Base-by-base conservation (phyloP, 1,140 invertebrate genomes). In the Euura saliciscinereae region DNA sequence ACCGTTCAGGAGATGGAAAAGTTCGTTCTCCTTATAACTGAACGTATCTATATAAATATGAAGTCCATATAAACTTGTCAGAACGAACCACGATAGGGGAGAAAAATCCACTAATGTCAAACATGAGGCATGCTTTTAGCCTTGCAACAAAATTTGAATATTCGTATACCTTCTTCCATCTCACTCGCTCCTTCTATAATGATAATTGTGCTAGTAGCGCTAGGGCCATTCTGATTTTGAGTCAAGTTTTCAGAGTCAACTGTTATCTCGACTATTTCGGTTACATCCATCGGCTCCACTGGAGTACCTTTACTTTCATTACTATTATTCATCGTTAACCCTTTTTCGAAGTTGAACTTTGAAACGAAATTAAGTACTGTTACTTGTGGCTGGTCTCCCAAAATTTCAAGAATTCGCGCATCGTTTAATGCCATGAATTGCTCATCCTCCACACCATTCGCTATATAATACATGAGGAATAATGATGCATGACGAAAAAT, bases 31-130 rank as follows among this genome's bases (percentile, higher is more conserved):
- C 51, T 11, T 59, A 59, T 59, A 59, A 59, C 51, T 59, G 51
- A 59, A 59, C 51, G 51, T 59, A 59, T 59, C 51, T 59, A 59
- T 51, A 51, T 59, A 59, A 59, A 59, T 59, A 59, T 59, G 3
- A 59, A 59, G 51, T 59, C 51, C 51, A 59, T 59, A 28, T 28
- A 4, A 59, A 59, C 51, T 59, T 59, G 3, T 59, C 51, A 59
- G 51, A 59, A 59, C 5, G 51, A 59, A 59, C 51, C 51, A 59
- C 51, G 5, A 59, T 59, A 59, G 5, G 51, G 6, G 51, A 59
- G 10, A 59, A 59, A 6, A 6, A 11, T 59, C 51, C 51, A 59
- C 5, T 59, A 5, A 59, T 59, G 51, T 59, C 51, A 59, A 59
- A 59, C 51, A 59, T 59, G 3, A 59, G 51, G 51, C 51, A 6